phyloP scores from a whole-genome alignment of 2,113 vertebrate species.

The Lota lota region DNA sequence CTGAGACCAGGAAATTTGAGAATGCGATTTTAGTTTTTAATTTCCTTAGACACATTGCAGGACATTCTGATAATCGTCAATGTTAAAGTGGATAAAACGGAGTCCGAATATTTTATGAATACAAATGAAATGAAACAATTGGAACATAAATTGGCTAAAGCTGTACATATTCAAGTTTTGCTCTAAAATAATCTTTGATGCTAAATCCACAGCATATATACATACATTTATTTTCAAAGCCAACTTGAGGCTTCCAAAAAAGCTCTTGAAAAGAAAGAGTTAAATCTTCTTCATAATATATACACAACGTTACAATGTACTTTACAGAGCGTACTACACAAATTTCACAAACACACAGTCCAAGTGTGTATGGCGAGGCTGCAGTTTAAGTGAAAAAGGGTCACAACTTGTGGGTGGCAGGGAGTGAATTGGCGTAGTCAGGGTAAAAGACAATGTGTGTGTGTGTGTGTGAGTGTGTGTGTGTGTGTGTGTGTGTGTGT shows the following conservation, averaged over 20 bases:
- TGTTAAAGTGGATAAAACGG: slow-evolving; percentile 31
- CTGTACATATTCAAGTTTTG: slow-evolving; percentile 52
- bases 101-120: slow-evolving; percentile 44
- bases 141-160: slow-evolving; percentile 42
- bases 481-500: slow-evolving; percentile 12
- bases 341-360: slow-evolving; percentile 64
- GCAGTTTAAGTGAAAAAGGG: slow-evolving; percentile 41
- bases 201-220: slow-evolving; percentile 59
- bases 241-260: slow-evolving; percentile 50
- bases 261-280: slow-evolving; percentile 53
- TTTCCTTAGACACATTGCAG: slow-evolving; percentile 30
- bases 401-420: slow-evolving; percentile 26
- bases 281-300: slow-evolving; percentile 62
- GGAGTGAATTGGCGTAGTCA: slow-evolving; percentile 45
- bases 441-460: slow-evolving; percentile 48
- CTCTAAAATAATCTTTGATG: slow-evolving; percentile 41
- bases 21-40: slow-evolving; percentile 33
- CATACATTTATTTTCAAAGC: slow-evolving; percentile 31
- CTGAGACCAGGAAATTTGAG: slow-evolving; percentile 42
- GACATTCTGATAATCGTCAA: slow-evolving; percentile 34
- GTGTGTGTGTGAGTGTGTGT: slow-evolving; percentile 18
- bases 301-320: slow-evolving; percentile 70
- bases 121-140: slow-evolving; percentile 49
- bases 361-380: slow-evolving; percentile 35
- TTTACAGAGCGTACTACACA: slow-evolving; percentile 72